These are phyloP conservation scores for Enoplosus armatus DNA, from an alignment of 2,797 vertebrate genomes.

Conservation along the genomic window DNA sequence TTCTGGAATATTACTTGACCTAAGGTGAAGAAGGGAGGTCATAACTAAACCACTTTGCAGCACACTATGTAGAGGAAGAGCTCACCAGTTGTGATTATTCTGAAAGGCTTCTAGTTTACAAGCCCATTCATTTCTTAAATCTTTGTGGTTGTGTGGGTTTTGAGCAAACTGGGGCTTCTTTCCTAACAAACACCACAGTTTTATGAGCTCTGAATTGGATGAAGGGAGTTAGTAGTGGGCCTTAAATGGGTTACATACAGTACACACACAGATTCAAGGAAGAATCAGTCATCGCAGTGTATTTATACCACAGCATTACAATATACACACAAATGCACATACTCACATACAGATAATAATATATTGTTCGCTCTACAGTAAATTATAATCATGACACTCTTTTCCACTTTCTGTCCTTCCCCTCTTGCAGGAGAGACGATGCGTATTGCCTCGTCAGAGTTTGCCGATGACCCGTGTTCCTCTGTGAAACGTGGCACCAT, in stretches of 20 bases:
- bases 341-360: not conserved
- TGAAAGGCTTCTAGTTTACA: not conserved
- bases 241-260: not conserved
- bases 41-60: conserved; percentile 17
- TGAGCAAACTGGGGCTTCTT: not conserved
- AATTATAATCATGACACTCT: not conserved
- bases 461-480: conserved; percentile 96
- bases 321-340: not conserved
- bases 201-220: conserved; percentile 3
- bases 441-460: conserved; percentile 95
- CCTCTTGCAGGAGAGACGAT: conserved; percentile 92
- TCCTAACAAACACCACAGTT: not conserved
- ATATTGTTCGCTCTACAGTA: not conserved
- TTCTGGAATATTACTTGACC: not conserved
- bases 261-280: not conserved
- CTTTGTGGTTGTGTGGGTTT: not conserved
- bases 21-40: conserved; percentile 4
- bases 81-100: conserved; percentile 1
- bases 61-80: not conserved
- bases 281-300: not conserved
- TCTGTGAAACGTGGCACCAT: conserved; percentile 98
- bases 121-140: conserved; percentile 4
- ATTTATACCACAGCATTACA: not conserved
- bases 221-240: not conserved
- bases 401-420: not conserved